Conservation (phyloP, 2,888 invertebrate genomes). For the Stenoptilia bipunctidactyla region DNA sequence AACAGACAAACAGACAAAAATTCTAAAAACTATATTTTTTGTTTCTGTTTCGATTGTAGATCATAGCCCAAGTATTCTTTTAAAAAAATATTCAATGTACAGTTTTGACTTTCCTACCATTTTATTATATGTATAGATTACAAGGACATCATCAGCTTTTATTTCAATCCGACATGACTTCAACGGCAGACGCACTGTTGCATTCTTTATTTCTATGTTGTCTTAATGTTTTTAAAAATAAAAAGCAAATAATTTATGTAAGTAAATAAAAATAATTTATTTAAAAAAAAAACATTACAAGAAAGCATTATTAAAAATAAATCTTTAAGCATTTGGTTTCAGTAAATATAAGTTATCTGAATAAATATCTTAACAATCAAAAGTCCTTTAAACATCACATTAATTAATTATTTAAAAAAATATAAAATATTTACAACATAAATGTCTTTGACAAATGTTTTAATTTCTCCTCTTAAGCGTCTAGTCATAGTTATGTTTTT, state of each 20-base stretch:
- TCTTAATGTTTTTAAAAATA: too few species aligned
- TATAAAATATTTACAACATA: background rate
- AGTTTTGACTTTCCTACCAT: too few species aligned
- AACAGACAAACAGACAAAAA: too few species aligned
- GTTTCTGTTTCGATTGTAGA: too few species aligned
- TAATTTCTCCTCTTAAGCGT: background rate
- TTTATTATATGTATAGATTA: too few species aligned
- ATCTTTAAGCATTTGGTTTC: background rate
- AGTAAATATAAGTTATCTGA: background rate
- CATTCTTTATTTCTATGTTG: too few species aligned
- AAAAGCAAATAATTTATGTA: conserved; percentile 17
- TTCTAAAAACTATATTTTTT: too few species aligned
- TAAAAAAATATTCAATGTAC: too few species aligned
- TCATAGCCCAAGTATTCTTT: too few species aligned
- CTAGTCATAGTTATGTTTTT: background rate
- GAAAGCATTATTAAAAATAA: conserved; percentile 32
- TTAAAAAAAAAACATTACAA: conserved; percentile 25
- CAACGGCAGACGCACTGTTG: too few species aligned
- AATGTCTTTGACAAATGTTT: background rate
- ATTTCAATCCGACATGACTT: too few species aligned
- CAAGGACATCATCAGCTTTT: too few species aligned
- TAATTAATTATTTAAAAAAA: background rate
- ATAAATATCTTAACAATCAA: conserved; percentile 3
- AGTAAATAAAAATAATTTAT: conserved; percentile 44
- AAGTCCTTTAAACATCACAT: conserved; percentile 3